phyloP scores from a whole-genome alignment of 2,888 invertebrate genomes.

The Ophonus ardosiacus region DNA sequence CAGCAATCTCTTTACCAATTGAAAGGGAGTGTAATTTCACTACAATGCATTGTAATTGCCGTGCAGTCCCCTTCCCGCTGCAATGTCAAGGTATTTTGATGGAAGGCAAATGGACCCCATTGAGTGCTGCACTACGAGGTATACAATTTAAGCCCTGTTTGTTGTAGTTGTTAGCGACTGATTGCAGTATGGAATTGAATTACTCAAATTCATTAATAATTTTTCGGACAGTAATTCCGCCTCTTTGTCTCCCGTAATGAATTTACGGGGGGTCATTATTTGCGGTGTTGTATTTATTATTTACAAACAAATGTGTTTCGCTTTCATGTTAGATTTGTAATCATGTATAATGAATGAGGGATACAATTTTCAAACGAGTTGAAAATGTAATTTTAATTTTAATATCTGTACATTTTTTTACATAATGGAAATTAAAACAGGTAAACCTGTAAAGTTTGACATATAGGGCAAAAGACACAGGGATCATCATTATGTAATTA shows the following conservation, averaged over 20 bases:
- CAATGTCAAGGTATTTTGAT: conserved; percentile 47
- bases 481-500: background rate
- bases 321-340: background rate
- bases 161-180: conserved; percentile 36
- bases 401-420: background rate
- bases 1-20: conserved; percentile 16
- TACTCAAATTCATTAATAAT: conserved; percentile 17
- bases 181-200: conserved; percentile 12
- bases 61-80: background rate
- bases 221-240: background rate
- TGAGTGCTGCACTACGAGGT: conserved; percentile 2
- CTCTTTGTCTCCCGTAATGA: background rate
- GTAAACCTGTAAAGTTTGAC: background rate
- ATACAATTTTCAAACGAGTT: background rate
- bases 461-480: background rate
- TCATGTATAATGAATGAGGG: background rate
- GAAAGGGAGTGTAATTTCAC: conserved; percentile 46
- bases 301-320: background rate
- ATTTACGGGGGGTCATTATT: background rate
- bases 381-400: background rate
- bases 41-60: conserved; percentile 54
- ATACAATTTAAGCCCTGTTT: conserved; percentile 34
- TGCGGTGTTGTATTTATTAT: background rate
- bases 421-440: background rate
- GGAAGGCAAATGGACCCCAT: conserved; percentile 3